Base-by-base conservation (phyloP, 2,888 invertebrate species). In the Phanerotoma sp. region DNA sequence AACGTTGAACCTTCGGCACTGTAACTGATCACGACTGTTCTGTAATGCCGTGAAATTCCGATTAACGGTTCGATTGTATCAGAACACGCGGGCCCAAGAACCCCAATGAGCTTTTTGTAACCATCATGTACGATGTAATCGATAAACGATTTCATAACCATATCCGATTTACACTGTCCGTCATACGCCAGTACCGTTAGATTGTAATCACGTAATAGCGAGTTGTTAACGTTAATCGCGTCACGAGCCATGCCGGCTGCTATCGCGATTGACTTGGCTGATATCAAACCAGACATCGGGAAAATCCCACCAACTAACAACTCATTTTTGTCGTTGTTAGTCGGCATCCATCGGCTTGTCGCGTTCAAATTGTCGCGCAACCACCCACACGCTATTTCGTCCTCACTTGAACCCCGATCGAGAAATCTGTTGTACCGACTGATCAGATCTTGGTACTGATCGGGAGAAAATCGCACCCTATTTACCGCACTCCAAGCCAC, bases 31-130 rank as follows among this genome's bases (percentile, higher is more conserved):
- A 89, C 84, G 54, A 88, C 80, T 47, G 86, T 86, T 61, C 83
- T 83, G 66, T 86, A 88, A 66, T 88, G 86, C 58, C 85, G 86
- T 0, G 90, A 86, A 3, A 91, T 83, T 0, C 88, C 88, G 0
- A 89, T 89, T 30, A 91, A 79, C 0, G 90, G 89, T 68, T 90
- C 89, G 0, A 91, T 86, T 0, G 90, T 89, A 70, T 91, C 90
- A 0, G 89, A 88, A 67, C 91, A 91, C 0, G 88, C 89, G 0
- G 91, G 91, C 6, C 91, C 91, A 42, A 91, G 70, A 1, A 91
- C 84, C 1, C 90, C 91, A 55, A 87, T 81, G 56, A 90, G 77
- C 45, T 82, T 82, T 32, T 79, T 74, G 60, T 83, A 83, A 35
- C 79, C 74, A 51, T 80, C 78, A 49, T 79, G 77, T 7, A 82